Evolutionary conservation across 2,113 vertebrate species (phyloP), one percentile per base, ranked within the genome.

Genomic region (Prunella fulvescens): DNA sequence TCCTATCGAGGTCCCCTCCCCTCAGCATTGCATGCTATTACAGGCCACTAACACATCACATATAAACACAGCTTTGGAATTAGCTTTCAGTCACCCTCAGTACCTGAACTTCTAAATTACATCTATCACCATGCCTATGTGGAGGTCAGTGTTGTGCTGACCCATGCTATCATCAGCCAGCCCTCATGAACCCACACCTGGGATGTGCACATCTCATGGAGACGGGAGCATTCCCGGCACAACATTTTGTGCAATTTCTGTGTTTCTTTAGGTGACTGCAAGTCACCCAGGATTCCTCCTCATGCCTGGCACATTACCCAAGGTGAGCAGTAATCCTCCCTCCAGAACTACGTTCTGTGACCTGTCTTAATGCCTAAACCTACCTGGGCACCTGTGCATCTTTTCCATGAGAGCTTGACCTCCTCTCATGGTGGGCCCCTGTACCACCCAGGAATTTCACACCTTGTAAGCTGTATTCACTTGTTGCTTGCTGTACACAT

Each of bases 401-500:
- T 35, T 45, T 42, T 57, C 31, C 66, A 71, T 24, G 20, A 14
- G 22, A 85, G 67, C 39, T 25, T 10, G 25, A 5, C 56, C 79
- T 58, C 15, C 39, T 79, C 33, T 54, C 26, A 5, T 10, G 3
- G 10, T 31, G 20, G 42, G 35, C 11, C 15, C 28, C 1, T 19
- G 1, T 70, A 42, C 64, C 94, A 57, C 92, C 92, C 92, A 70
- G 64, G 96, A 93, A 96, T 85, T 58, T 74, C 81, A 81, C 83
- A 84, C 93, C 42, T 84, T 26, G 60, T 45, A 73, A 90, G 76
- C 95, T 45, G 74, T 29, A 89, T 85, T 93, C 97, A 98, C 98
- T 97, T 98, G 98, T 98, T 98, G 96, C 83, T 2, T 33, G 2
- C 17, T 5, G 78, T 54, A 91, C 77, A 39, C 89, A 67, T 40